These are phyloP conservation scores for Nerophis lumbriciformis DNA, from an alignment of 2,113 vertebrate genomes.

Conservation along the genomic window DNA sequence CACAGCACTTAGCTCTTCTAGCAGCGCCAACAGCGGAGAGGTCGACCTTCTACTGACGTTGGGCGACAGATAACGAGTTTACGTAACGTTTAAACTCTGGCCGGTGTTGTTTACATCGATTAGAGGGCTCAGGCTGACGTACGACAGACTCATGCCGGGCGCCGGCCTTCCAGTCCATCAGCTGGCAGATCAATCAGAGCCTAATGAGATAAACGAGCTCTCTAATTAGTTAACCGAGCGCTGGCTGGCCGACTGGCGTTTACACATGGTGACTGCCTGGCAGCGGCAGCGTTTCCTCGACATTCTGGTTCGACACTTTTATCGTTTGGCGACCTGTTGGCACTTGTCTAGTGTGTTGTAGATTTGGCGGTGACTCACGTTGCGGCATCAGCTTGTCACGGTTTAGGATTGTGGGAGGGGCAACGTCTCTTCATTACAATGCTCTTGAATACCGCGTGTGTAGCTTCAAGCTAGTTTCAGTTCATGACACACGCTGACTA, in stretches of 20 bases:
- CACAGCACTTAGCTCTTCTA: not conserved
- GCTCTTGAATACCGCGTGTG: not conserved
- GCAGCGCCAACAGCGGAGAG: constrained; percentile 27
- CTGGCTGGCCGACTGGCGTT: constrained; percentile 40
- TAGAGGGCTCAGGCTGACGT: constrained; percentile 32
- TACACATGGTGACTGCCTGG: constrained; percentile 20
- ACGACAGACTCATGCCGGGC: constrained; percentile 27
- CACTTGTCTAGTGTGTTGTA: too few relatives aligned
- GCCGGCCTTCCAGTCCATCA: constrained; percentile 43
- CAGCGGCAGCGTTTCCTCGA: constrained; percentile 12
- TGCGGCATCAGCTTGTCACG: not conserved
- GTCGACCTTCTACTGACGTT: constrained; percentile 54
- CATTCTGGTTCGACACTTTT: not conserved
- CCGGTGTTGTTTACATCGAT: constrained; percentile 53
- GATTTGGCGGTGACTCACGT: not conserved
- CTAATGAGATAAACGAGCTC: constrained; percentile 62
- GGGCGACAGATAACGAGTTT: constrained; percentile 49
- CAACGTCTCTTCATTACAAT: not conserved
- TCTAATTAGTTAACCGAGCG: constrained; percentile 56
- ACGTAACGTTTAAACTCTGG: constrained; percentile 59
- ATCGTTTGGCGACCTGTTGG: not conserved
- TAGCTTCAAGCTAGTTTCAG: not conserved
- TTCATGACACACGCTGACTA: not conserved
- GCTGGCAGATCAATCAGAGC: constrained; percentile 57
- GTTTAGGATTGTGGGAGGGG: not conserved